A percentile compares a stretch with the other conserved stretches of the same genome.
phyloP scores from a whole-genome alignment of 2,113 vertebrate species.

The Chaetura pelagica region DNA sequence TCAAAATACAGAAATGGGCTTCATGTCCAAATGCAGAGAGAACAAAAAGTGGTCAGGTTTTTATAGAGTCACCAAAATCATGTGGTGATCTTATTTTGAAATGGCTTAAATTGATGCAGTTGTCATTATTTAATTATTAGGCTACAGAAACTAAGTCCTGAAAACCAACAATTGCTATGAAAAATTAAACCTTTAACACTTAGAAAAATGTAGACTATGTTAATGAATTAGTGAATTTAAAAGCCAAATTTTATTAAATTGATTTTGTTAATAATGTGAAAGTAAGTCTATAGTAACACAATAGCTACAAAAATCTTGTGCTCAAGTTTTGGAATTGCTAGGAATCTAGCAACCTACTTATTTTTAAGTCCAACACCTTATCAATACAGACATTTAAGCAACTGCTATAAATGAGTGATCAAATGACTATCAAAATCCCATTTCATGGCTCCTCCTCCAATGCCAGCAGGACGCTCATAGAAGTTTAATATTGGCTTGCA shows the following conservation, averaged over 20 bases:
- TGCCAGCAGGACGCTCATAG: constrained; percentile 41
- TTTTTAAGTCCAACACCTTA: constrained; percentile 71
- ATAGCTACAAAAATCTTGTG: constrained; percentile 55
- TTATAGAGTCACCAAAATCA: constrained; percentile 60
- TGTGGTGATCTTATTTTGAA: constrained; percentile 66
- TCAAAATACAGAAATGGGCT: constrained; percentile 62
- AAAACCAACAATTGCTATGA: constrained; percentile 35
- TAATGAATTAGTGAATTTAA: constrained; percentile 56
- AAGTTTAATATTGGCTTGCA: not conserved
- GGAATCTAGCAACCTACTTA: constrained; percentile 72
- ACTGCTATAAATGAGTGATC: constrained; percentile 91
- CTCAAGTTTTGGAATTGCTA: constrained; percentile 66
- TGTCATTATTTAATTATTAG: constrained; percentile 31
- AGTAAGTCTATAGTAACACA: constrained; percentile 33
- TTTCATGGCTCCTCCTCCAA: constrained; percentile 64
- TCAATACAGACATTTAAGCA: constrained; percentile 77
- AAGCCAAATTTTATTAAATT: constrained; percentile 28
- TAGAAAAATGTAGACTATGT: constrained; percentile 52
- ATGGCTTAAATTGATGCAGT: constrained; percentile 35
- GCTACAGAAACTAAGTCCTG: constrained; percentile 10
- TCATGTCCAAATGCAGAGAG: constrained; percentile 64
- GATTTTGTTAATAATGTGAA: constrained; percentile 33
- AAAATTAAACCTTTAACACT: constrained; percentile 61
- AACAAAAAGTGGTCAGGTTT: constrained; percentile 61
- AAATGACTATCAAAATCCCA: constrained; percentile 80